Evolutionary conservation across 2,113 vertebrate genomes (phyloP), one percentile per base, ranked within the genome.

Genomic region (Cromileptes altivelis): DNA sequence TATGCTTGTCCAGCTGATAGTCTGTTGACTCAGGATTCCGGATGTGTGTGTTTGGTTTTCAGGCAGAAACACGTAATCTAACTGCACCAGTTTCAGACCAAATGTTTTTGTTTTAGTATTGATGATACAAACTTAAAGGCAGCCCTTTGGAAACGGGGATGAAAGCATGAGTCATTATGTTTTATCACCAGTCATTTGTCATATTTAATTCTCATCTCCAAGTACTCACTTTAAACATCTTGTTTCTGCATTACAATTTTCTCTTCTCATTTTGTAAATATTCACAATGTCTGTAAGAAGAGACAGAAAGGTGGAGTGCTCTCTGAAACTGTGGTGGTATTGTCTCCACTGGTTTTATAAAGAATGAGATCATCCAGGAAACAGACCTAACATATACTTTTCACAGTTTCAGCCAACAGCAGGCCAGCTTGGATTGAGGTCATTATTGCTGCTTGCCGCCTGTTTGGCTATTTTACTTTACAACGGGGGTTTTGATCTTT

Each of bases 281-380:
- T 53, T 60, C 25, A 23, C 6, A 3, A 30, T 21, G 33, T 52
- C 30, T 58, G n/a, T 14, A 17, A n/a, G 40, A 68, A 3, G 50
- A 76, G 47, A 15, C 27, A 4, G 47, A 45, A 33, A 58, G 52
- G 55, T 27, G 14, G 40, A 57, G 55, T 6, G 0, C 40, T 14
- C 5, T 81, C 27, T 57, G 1, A 55, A 77, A 75, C 79, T 75
- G 73, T 56, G 52, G 56, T 57, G 47, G n/a, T 19, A n/a, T 50
- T 78, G 73, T 79, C 76, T 78, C n/a, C 42, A 14, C 15, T 61
- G 0, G 27, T 80, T 78, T 68, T 58, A 75, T 55, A 58, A 47
- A 57, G 73, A 69, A 57, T 90, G 84, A 92, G 74, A 45, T 89
- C 91, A 80, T 88, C 52, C 82, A 21, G 19, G 55, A 50, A 40